These are phyloP conservation scores for Cryptus viduatorius DNA, from an alignment of 2,888 invertebrate species.

Conservation along the genomic window DNA sequence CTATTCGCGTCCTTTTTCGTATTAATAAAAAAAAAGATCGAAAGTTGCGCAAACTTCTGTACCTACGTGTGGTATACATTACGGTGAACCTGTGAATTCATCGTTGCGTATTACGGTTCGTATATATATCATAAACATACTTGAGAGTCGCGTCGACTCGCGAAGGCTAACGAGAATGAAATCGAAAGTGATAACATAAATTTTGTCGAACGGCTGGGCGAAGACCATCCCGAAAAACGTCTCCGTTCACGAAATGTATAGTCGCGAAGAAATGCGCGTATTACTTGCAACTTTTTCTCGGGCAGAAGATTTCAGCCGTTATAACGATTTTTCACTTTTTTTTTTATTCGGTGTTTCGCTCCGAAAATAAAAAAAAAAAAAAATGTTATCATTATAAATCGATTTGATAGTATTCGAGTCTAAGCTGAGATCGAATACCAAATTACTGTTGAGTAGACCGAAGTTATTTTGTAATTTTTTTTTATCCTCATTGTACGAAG, in stretches of 20 bases:
- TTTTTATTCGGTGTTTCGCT: no score
- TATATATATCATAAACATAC: constrained; percentile 28
- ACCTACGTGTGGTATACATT: not conserved
- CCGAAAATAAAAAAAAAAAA: no score
- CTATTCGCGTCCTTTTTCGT: constrained; percentile 33
- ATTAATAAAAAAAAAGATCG: constrained; percentile 11
- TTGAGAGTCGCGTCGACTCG: constrained; percentile 18
- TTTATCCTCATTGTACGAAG: not conserved
- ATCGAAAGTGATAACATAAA: constrained; percentile 56
- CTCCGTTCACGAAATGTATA: not conserved
- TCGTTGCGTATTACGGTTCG: constrained; percentile 9
- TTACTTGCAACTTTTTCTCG: no score
- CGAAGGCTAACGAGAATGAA: constrained; percentile 61
- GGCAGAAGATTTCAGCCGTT: no score
- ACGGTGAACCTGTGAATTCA: constrained; percentile 13
- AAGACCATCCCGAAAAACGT: constrained; percentile 13
- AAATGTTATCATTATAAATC: no score
- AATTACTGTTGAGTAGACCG: not conserved
- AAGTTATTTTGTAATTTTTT: not conserved
- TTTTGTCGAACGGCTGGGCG: constrained; percentile 1
- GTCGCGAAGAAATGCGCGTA: no score
- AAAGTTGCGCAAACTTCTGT: constrained; percentile 22
- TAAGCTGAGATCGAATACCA: no score
- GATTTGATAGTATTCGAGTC: no score
- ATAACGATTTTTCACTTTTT: no score